phyloP scores from a whole-genome alignment of 2,113 vertebrate genomes.

The Mystacornis crossleyi region DNA sequence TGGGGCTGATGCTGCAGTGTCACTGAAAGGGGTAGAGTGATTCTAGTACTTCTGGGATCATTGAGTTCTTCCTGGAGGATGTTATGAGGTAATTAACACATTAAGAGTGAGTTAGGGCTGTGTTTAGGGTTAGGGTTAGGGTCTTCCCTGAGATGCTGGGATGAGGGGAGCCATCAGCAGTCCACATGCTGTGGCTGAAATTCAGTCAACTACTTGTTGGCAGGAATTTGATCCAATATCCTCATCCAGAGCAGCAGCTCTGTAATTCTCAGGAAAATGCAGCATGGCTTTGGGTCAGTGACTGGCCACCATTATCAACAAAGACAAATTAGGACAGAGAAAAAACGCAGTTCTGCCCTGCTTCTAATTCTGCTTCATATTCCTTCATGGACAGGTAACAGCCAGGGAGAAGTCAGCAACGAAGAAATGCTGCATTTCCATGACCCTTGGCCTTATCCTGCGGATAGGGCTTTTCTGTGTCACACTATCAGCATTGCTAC shows the following conservation, averaged over 20 bases:
- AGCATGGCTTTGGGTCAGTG: neutral
- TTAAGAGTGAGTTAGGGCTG: neutral
- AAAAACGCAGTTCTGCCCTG: neutral
- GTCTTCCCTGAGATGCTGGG: neutral
- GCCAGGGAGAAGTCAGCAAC: neutral
- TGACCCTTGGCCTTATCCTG: neutral
- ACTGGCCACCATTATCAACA: neutral
- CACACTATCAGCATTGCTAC: neutral
- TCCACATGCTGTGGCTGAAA: neutral
- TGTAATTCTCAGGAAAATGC: neutral
- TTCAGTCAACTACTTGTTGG: neutral
- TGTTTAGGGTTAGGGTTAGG: neutral
- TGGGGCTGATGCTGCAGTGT: neutral
- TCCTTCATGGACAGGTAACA: neutral
- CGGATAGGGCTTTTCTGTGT: neutral
- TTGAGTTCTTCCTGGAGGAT: neutral
- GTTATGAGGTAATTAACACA: neutral
- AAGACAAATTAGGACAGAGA: neutral
- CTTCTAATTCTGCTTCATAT: neutral
- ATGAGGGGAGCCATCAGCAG: neutral
- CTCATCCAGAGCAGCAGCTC: neutral
- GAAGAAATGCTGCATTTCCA: neutral
- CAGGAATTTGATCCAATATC: neutral
- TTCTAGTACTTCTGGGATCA: neutral
- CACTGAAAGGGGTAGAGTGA: neutral